Evolutionary conservation across 1,140 invertebrate genomes (phyloP).

Genomic region (Triops longicaudatus): DNA sequence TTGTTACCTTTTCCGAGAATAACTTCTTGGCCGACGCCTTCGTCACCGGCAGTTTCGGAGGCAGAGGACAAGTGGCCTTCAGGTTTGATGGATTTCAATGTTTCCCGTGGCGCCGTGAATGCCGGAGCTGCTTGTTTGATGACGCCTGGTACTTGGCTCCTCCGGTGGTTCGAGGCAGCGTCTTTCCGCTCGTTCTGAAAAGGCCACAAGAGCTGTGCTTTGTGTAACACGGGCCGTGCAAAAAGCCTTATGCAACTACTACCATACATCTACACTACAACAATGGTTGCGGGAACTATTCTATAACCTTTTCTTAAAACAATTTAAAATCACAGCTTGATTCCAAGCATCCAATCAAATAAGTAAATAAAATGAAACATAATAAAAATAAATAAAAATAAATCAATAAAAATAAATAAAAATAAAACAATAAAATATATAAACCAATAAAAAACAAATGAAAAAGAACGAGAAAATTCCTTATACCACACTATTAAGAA

Average conservation of each 20-base stretch:
- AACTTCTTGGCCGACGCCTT: slow-evolving; percentile 34
- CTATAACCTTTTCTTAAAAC: not conserved
- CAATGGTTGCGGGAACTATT: not conserved
- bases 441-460: too few species aligned
- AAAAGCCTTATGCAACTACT: not conserved
- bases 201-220: slow-evolving; percentile 56
- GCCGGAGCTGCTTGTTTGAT: slow-evolving; percentile 31
- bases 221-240: slow-evolving; percentile 35
- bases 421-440: too few species aligned
- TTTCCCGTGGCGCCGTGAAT: slow-evolving; percentile 29
- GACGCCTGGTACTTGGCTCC: slow-evolving; percentile 1
- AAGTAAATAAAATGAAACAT: too few species aligned
- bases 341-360: too few species aligned
- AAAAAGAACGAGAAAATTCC: too few species aligned
- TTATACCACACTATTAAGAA: too few species aligned
- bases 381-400: too few species aligned
- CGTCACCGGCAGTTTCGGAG: slow-evolving; percentile 26
- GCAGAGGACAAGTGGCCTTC: slow-evolving; percentile 13
- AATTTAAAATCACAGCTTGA: too few species aligned
- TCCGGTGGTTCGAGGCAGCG: slow-evolving; percentile 3
- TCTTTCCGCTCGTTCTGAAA: slow-evolving; percentile 45
- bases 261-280: not conserved
- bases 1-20: slow-evolving; percentile 42
- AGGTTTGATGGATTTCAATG: slow-evolving; percentile 22
- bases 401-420: too few species aligned